phyloP scores from a whole-genome alignment of 1,140 invertebrate genomes.

The Caerostris extrusa region DNA sequence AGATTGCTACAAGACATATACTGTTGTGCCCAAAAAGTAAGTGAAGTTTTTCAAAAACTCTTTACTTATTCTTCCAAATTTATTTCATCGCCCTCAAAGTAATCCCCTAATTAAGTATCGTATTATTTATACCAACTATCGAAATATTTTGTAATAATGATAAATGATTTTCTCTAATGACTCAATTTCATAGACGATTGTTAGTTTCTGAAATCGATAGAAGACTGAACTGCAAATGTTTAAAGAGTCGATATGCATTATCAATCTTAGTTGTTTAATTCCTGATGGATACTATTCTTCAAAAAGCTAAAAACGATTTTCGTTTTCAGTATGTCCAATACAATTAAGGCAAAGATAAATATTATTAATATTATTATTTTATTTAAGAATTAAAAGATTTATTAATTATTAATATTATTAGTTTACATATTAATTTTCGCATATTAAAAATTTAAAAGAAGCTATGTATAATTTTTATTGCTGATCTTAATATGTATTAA shows the following conservation, averaged over 20 bases:
- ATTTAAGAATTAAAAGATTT: too few species aligned
- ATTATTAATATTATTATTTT: too few species aligned
- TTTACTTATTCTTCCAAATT: too few species aligned
- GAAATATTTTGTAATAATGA: slow-evolving; percentile 13
- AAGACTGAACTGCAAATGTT: too few species aligned
- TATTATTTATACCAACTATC: background rate
- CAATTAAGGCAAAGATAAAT: background rate
- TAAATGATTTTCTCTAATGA: background rate
- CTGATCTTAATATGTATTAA: background rate
- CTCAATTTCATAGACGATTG: slow-evolving; percentile 7
- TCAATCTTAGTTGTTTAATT: background rate
- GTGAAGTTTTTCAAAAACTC: too few species aligned
- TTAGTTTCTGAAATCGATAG: background rate
- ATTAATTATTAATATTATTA: too few species aligned
- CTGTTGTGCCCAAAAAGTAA: too few species aligned
- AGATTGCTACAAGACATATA: too few species aligned
- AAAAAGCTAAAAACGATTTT: background rate
- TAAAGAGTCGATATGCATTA: background rate
- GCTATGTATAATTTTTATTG: too few species aligned
- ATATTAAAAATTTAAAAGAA: too few species aligned
- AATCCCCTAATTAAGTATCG: background rate
- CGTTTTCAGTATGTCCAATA: background rate
- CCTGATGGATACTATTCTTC: background rate
- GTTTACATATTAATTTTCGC: too few species aligned
- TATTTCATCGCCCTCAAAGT: too few species aligned